phyloP scores from a whole-genome alignment of 2,888 invertebrate species.

The Diploptera punctata region DNA sequence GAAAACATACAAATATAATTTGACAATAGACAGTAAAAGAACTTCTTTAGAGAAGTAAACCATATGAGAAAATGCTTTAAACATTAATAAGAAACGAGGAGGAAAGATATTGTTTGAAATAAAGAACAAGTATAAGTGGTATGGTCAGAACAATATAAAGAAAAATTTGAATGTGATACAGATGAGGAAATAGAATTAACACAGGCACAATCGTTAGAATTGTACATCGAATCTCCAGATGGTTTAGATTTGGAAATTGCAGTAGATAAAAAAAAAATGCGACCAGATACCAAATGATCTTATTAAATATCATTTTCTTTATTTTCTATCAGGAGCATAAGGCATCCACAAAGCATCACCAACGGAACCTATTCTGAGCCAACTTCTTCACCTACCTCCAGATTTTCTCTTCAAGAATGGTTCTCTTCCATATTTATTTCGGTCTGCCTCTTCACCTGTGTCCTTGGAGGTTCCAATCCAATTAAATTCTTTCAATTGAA shows the following conservation, averaged over 20 bases:
- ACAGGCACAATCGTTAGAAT: not conserved
- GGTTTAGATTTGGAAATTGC: not conserved
- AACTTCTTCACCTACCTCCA: too few species aligned
- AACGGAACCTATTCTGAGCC: too few species aligned
- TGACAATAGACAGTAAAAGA: too few species aligned
- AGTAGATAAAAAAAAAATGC: not conserved
- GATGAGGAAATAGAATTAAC: not conserved
- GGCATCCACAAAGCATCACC: too few species aligned
- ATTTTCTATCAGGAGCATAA: too few species aligned
- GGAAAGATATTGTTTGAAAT: not conserved
- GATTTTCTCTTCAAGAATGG: too few species aligned
- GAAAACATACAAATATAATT: not conserved
- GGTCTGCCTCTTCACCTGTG: too few species aligned
- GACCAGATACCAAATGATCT: not conserved
- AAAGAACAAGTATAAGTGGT: not conserved
- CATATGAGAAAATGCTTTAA: not conserved
- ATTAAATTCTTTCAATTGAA: too few species aligned
- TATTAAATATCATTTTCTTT: too few species aligned
- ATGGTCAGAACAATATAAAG: not conserved
- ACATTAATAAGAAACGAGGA: not conserved
- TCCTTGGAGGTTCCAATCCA: too few species aligned
- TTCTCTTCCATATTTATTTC: too few species aligned
- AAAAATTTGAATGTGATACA: not conserved
- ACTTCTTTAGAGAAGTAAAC: not conserved
- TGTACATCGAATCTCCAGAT: too few species aligned